These are phyloP conservation scores for Grallaria varia DNA, from an alignment of 2,113 vertebrate species.

Conservation along the genomic window DNA sequence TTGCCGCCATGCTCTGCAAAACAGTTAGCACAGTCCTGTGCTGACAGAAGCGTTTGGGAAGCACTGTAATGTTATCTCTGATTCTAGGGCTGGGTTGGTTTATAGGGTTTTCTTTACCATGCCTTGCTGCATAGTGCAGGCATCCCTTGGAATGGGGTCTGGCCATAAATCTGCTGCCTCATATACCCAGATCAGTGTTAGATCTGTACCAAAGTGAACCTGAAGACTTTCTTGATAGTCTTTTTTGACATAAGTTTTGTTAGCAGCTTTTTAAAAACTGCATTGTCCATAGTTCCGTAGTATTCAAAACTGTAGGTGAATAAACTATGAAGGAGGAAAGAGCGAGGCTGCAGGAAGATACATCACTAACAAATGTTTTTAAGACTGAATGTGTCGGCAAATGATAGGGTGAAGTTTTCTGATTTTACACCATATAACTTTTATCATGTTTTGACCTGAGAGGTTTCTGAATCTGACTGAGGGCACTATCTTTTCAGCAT, in stretches of 20 bases:
- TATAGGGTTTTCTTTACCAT: not conserved
- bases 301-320: not conserved
- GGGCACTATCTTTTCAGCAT: not conserved
- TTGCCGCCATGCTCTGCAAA: not conserved
- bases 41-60: not conserved
- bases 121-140: not conserved
- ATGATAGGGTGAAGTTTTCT: not conserved
- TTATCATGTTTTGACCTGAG: not conserved
- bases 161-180: not conserved
- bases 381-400: not conserved
- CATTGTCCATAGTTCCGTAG: accelerated
- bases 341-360: not conserved
- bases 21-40: not conserved
- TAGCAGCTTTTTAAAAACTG: not conserved
- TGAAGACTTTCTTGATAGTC: not conserved
- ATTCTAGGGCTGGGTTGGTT: not conserved
- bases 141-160: not conserved
- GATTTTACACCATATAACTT: not conserved
- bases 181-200: not conserved
- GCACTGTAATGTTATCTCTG: not conserved
- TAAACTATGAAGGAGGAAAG: not conserved
- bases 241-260: not conserved
- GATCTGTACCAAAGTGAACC: not conserved
- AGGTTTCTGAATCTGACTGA: not conserved
- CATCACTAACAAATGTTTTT: not conserved